Evolutionary conservation across 37 sponge, comb jelly and placozoan species (phyloP).

Genomic region (Tethya wilhelma): DNA sequence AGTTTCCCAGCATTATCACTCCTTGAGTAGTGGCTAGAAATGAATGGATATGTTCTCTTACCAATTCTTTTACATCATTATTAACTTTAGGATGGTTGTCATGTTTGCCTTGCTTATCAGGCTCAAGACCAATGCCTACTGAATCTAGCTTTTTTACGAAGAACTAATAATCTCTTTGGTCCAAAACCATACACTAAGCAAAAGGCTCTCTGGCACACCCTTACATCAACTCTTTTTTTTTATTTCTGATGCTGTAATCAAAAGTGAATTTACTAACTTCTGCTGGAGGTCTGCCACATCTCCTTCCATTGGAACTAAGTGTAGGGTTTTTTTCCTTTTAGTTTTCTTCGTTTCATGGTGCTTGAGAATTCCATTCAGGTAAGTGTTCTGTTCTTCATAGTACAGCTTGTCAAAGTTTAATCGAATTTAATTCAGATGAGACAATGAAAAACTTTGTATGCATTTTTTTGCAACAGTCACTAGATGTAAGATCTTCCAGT

Average conservation of each 20-base stretch:
- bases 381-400: conserved; percentile 59
- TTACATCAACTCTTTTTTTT: conserved; percentile 34
- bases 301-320: conserved; percentile 22
- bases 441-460: background rate
- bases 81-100: conserved; percentile 2
- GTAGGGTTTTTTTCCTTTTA: background rate
- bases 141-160: conserved; percentile 34
- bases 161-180: conserved; percentile 15
- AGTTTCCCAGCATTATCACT: conserved; percentile 44
- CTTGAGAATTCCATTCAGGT: conserved; percentile 44
- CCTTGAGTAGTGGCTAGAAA: conserved; percentile 56
- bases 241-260: conserved; percentile 37
- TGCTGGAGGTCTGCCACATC: conserved; percentile 60
- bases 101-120: conserved; percentile 57
- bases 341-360: conserved; percentile 42
- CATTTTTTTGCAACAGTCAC: conserved; percentile 52
- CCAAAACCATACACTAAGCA: conserved; percentile 60
- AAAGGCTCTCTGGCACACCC: conserved; percentile 62
- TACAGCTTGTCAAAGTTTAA: conserved; percentile 21
- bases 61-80: conserved; percentile 11
- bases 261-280: conserved; percentile 52
- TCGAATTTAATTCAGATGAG: conserved; percentile 26
- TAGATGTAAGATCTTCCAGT: background rate
- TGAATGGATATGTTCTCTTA: conserved; percentile 48
- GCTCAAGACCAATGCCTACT: conserved; percentile 6